Evolutionary conservation across 1,140 invertebrate species (phyloP).

Genomic region (Phymastichus coffea): DNA sequence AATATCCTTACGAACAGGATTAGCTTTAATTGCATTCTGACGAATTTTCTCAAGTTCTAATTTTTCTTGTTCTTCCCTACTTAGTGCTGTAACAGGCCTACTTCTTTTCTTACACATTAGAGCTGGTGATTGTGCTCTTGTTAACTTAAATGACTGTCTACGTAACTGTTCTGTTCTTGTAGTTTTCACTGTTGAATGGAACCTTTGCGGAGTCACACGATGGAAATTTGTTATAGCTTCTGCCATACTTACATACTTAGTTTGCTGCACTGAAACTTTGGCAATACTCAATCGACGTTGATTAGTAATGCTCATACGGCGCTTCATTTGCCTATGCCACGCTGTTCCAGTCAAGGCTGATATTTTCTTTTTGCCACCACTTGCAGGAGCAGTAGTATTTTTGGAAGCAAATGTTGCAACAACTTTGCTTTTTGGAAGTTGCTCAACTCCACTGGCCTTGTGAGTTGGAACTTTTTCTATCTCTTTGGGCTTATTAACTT

Average conservation of each 20-base stretch:
- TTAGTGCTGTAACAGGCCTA: constrained; percentile 36
- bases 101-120: constrained; percentile 47
- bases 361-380: constrained; percentile 1
- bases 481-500: not conserved
- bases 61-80: constrained; percentile 44
- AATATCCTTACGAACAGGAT: constrained; percentile 38
- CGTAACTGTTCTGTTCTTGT: constrained; percentile 32
- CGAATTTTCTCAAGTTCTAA: constrained; percentile 45
- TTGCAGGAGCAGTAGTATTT: not conserved
- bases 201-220: constrained; percentile 51
- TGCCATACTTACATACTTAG: constrained; percentile 51
- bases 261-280: constrained; percentile 22
- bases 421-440: constrained; percentile 19
- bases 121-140: constrained; percentile 50
- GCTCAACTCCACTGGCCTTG: not conserved
- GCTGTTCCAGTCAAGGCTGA: not conserved
- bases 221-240: constrained; percentile 54
- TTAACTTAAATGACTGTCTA: constrained; percentile 38
- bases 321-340: not conserved
- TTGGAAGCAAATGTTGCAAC: not conserved
- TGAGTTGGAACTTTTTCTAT: no score
- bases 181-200: constrained; percentile 40
- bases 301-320: constrained; percentile 23
- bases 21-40: constrained; percentile 44
- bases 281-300: constrained; percentile 29